Evolutionary conservation across 2,797 vertebrate species (phyloP).

Genomic region (Sebastolobus altivelis): DNA sequence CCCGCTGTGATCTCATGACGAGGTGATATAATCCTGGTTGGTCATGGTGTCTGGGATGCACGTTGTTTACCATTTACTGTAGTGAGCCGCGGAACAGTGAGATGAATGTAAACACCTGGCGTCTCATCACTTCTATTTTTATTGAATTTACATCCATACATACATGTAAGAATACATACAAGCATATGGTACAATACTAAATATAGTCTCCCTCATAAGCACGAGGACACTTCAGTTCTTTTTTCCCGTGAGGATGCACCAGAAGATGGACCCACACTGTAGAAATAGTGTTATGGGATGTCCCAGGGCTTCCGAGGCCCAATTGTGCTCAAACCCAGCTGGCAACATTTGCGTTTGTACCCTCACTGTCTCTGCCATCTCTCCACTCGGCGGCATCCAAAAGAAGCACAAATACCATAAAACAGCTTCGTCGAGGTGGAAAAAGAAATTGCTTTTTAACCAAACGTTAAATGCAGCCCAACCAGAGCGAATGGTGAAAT

Average conservation of each 20-base stretch:
- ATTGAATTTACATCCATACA: slow-evolving; percentile 16
- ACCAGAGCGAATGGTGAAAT: slow-evolving; percentile 57
- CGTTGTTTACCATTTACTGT: slow-evolving; percentile 63
- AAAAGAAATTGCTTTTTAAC: slow-evolving; percentile 65
- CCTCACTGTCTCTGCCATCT: slow-evolving; percentile 43
- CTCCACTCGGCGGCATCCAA: slow-evolving; percentile 33
- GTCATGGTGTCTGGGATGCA: slow-evolving; percentile 56
- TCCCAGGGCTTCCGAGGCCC: slow-evolving; percentile 15
- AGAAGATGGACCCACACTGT: slow-evolving; percentile 1
- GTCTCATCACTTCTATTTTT: slow-evolving; percentile 1
- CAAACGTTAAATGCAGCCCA: slow-evolving; percentile 53
- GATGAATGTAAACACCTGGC: slow-evolving; percentile 39
- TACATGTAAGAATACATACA: background rate
- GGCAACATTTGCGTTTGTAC: slow-evolving; percentile 37
- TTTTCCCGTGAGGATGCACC: background rate
- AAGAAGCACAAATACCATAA: slow-evolving; percentile 42
- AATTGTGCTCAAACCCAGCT: slow-evolving; percentile 26
- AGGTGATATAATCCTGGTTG: slow-evolving; percentile 66
- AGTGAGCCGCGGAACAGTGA: slow-evolving; percentile 7
- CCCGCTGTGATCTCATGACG: slow-evolving; percentile 65
- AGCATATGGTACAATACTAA: background rate
- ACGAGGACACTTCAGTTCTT: slow-evolving; percentile 15
- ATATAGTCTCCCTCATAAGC: background rate
- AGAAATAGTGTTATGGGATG: slow-evolving; percentile 13
- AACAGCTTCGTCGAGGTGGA: slow-evolving; percentile 42